A percentile compares a stretch with the other conserved stretches of the same genome.
phyloP scores from a whole-genome alignment of 1,140 invertebrate species.

The Sarcophaga bullata region DNA sequence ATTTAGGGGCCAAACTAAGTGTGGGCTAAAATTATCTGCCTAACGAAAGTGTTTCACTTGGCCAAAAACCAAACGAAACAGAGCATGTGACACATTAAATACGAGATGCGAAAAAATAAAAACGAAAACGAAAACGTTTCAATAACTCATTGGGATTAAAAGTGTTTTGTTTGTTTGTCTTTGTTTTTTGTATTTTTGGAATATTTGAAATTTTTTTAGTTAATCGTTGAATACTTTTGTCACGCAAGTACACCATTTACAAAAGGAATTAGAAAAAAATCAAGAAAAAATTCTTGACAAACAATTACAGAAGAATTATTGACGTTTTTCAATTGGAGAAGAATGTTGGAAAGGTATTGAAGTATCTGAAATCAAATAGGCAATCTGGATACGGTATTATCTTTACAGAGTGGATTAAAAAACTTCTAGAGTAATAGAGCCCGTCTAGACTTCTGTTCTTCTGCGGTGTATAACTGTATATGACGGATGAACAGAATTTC shows the following conservation, averaged over 20 bases:
- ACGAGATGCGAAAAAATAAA: not conserved
- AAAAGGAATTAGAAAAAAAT: no score
- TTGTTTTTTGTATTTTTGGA: conserved; percentile 2
- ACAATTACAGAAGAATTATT: no score
- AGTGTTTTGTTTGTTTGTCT: not conserved
- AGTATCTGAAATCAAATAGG: no score
- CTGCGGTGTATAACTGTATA: no score
- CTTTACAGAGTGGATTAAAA: no score
- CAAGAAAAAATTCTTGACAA: no score
- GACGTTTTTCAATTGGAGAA: no score
- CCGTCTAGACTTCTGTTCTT: no score
- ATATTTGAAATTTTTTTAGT: not conserved
- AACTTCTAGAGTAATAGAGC: no score
- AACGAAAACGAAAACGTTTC: not conserved
- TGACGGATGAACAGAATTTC: no score
- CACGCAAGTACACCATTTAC: not conserved
- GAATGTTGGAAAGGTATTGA: no score
- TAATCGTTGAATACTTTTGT: not conserved
- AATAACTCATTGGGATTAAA: not conserved
- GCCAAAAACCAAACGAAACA: not conserved
- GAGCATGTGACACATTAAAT: conserved; percentile 6
- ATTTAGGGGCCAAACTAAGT: not conserved
- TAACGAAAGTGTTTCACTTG: not conserved
- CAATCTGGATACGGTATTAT: no score
- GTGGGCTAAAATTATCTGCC: not conserved